These are phyloP conservation scores for Papio anubis DNA, from an alignment of 2,113 vertebrate species.

Conservation along the genomic window DNA sequence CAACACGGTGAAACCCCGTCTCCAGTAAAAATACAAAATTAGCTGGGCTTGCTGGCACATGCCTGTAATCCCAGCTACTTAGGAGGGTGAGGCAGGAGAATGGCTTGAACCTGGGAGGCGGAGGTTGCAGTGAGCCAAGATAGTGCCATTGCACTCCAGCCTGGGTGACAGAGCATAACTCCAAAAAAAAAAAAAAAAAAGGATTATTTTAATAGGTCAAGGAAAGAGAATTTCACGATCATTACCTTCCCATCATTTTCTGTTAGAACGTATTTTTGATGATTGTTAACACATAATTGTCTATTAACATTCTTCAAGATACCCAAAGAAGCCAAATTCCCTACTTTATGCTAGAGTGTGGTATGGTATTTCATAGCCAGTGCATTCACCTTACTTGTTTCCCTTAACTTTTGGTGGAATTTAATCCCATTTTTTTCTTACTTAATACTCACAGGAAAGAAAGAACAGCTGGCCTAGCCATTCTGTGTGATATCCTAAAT, in stretches of 20 bases:
- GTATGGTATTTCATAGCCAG: background rate
- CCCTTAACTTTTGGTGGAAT: background rate
- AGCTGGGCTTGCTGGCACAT: no score
- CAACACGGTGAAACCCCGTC: no score
- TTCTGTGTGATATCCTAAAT: background rate
- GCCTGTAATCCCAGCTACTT: no score
- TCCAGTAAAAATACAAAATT: no score
- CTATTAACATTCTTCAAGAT: background rate
- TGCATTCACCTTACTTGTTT: background rate
- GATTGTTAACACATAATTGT: background rate
- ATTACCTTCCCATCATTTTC: background rate
- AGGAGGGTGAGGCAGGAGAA: no score
- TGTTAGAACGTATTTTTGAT: background rate
- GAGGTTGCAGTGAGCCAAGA: no score
- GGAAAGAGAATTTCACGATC: background rate
- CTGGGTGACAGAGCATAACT: no score
- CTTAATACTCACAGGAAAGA: constrained; percentile 11
- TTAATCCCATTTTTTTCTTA: background rate
- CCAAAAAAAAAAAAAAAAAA: no score
- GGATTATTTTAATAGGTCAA: background rate
- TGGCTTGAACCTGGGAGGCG: no score
- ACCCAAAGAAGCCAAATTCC: background rate
- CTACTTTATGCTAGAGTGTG: background rate
- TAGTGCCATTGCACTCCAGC: no score
- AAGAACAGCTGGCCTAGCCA: background rate